phyloP scores from a whole-genome alignment of 2,113 vertebrate genomes.

The Lampris megalopsis region DNA sequence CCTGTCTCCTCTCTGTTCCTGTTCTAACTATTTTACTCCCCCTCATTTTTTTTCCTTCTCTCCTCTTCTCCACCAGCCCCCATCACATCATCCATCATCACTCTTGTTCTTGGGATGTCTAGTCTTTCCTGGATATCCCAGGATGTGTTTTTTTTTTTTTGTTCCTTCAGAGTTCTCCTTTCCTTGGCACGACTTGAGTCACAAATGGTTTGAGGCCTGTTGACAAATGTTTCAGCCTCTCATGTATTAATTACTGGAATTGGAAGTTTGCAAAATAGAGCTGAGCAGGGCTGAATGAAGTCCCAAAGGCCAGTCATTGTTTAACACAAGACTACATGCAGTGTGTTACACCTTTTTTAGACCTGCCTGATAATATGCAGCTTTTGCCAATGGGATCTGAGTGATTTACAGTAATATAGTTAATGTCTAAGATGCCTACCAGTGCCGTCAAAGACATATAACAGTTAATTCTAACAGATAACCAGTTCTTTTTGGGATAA shows the following conservation, averaged over 20 bases:
- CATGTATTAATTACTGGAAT: constrained; percentile 73
- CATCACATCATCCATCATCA: constrained; percentile 70
- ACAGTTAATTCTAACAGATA: not conserved
- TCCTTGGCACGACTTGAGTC: constrained; percentile 66
- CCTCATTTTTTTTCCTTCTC: constrained; percentile 52
- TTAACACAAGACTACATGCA: constrained; percentile 18
- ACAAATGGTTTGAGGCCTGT: constrained; percentile 68
- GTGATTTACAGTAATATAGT: not conserved
- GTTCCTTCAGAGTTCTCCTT: constrained; percentile 42
- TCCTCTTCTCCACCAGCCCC: constrained; percentile 44
- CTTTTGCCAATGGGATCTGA: not conserved
- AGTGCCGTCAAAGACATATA: not conserved
- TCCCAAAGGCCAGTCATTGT: constrained; percentile 44
- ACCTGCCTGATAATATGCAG: constrained; percentile 17
- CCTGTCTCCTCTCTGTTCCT: constrained; percentile 48
- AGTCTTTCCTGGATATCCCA: constrained; percentile 48
- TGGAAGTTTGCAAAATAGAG: constrained; percentile 33
- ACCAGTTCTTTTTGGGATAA: no score
- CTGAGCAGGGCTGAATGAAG: constrained; percentile 34
- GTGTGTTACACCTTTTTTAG: not conserved
- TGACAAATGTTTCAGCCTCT: constrained; percentile 70
- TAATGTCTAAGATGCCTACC: not conserved
- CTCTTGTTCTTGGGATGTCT: constrained; percentile 59
- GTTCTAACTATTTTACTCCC: constrained; percentile 45
- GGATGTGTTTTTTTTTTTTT: constrained; percentile 69